phyloP scores from a whole-genome alignment of 1,140 invertebrate genomes.

The Meloidogyne floridensis region DNA sequence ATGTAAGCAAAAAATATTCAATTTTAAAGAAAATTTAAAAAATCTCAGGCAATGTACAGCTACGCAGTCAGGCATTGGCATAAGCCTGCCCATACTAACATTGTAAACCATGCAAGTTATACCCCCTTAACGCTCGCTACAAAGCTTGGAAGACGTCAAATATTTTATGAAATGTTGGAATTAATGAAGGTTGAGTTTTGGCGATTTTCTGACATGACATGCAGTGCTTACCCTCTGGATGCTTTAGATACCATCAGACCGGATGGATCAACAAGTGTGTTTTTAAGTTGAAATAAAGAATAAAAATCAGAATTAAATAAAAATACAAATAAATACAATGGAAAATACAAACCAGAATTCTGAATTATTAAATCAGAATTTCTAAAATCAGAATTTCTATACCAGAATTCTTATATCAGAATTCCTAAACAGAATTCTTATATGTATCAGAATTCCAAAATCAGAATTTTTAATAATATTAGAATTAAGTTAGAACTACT shows the following conservation, averaged over 20 bases:
- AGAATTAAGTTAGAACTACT: too few species aligned
- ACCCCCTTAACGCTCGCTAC: constrained; percentile 93
- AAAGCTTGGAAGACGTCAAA: constrained; percentile 87
- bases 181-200: constrained; percentile 89
- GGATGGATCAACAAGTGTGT: constrained; percentile 88
- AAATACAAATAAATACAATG: neutral
- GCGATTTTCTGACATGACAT: constrained; percentile 98
- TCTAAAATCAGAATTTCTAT: too few species aligned
- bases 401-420: too few species aligned
- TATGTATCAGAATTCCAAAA: too few species aligned
- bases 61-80: constrained; percentile 92
- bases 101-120: constrained; percentile 82
- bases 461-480: too few species aligned
- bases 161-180: constrained; percentile 97
- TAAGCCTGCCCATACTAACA: constrained; percentile 84
- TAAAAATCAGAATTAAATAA: neutral
- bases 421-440: too few species aligned
- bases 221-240: constrained; percentile 92
- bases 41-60: constrained; percentile 88
- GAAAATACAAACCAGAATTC: too few species aligned
- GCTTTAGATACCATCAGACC: constrained; percentile 90
- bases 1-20: constrained; percentile 74
- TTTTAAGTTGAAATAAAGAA: neutral
- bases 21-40: neutral
- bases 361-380: too few species aligned